Evolutionary conservation across 2,113 vertebrate species (phyloP).

Genomic region (Gnathonemus longibarbis): DNA sequence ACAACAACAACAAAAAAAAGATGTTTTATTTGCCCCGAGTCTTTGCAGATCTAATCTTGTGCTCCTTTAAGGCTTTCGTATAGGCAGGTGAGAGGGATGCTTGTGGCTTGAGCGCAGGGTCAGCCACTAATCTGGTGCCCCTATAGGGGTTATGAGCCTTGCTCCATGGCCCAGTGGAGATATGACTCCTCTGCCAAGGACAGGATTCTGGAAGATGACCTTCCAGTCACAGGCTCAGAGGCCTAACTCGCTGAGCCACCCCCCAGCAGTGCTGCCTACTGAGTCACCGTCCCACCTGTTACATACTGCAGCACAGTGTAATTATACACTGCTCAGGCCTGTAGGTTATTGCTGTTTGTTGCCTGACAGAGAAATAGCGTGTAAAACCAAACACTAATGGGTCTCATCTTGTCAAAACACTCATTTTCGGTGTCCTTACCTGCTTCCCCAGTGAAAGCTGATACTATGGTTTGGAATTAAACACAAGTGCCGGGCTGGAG

Average conservation of each 20-base stretch:
- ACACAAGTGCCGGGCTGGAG: background rate
- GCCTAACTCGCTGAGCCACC: background rate
- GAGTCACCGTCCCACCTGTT: background rate
- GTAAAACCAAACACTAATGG: background rate
- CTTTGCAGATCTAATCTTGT: background rate
- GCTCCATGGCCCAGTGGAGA: background rate
- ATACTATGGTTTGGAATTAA: background rate
- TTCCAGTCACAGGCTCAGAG: background rate
- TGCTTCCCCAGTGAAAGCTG: background rate
- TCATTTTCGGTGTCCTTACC: background rate
- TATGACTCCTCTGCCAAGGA: background rate
- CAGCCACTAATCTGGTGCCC: background rate
- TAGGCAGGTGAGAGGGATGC: background rate
- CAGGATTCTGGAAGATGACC: background rate
- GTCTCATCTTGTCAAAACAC: background rate
- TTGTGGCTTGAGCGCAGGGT: background rate
- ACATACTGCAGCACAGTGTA: background rate
- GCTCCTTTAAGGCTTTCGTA: background rate
- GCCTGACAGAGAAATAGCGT: background rate
- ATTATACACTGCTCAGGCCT: background rate
- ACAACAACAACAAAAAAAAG: background rate
- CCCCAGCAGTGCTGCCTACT: background rate
- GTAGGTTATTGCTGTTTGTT: background rate
- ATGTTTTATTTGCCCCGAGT: background rate
- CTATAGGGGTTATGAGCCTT: background rate